Evolutionary conservation across 2,797 vertebrate genomes (phyloP), one percentile per base, ranked within the genome.

Genomic region (Lates japonicus): DNA sequence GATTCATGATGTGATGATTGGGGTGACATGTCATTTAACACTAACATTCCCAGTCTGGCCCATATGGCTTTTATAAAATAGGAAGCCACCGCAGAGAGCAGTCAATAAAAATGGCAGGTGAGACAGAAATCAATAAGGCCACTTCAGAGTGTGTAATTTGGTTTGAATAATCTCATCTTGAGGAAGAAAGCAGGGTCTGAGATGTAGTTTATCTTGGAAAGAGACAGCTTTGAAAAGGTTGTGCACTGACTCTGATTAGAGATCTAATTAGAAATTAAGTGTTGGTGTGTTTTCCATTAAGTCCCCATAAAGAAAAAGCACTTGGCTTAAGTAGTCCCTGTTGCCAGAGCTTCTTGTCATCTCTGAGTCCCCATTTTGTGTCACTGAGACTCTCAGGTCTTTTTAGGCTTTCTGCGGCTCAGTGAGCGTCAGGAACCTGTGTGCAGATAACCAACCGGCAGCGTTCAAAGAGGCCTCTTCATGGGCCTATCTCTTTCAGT

Each of bases 241-340:
- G 84, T 77, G 46, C 46, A 44, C 74, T 54, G 63, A 70, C 74
- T 87, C 63, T 88, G 88, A 93, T 93, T 87, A 91, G 76, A 85
- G 80, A 91, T 85, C 84, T 92, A 92, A 95, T 94, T 94, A 87
- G 76, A 87, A 91, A 88, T 90, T 65, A 92, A 92, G 92, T 87
- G 86, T 85, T 88, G 62, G 77, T 92, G 75, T 91, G 78, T 93
- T 93, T 93, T 90, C 83, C 81, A 92, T 93, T 84, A 89, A 87
- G 64, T 83, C 66, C 48, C 79, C 29, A 67, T 83, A 84, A 90
- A 82, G 68, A 75, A 88, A 73, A 85, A 85, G 68, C 85, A 75
- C 86, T 93, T 84, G 86, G 83, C 70, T 90, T 84, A 85, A 94
- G 92, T 78, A 84, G 74, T 82, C 80, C 70, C 80, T 29, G 48